Evolutionary conservation across 2,797 vertebrate genomes (phyloP).

Genomic region (Melanotaenia trifasciata): DNA sequence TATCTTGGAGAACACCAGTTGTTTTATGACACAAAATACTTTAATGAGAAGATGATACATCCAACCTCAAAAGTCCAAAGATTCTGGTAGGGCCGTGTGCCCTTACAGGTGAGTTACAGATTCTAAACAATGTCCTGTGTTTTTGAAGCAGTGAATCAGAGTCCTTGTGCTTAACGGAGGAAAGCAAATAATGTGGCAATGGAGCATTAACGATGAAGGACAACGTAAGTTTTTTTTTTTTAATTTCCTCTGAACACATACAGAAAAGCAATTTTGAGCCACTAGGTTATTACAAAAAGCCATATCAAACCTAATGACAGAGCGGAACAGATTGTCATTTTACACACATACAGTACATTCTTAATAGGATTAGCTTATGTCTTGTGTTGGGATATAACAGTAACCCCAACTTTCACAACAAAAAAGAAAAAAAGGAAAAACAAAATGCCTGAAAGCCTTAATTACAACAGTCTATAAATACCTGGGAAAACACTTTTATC

Average conservation of each 20-base stretch:
- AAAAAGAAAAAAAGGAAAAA: constrained; percentile 30
- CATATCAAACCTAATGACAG: constrained; percentile 71
- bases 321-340: constrained; percentile 78
- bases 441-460: constrained; percentile 61
- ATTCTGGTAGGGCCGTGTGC: constrained; percentile 60
- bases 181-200: constrained; percentile 47
- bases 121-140: constrained; percentile 57
- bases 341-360: constrained; percentile 83
- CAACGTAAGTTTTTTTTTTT: constrained; percentile 61
- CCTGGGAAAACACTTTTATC: constrained; percentile 38
- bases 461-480: constrained; percentile 57
- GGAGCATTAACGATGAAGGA: constrained; percentile 61
- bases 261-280: constrained; percentile 72
- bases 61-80: constrained; percentile 68
- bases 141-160: constrained; percentile 46
- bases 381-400: constrained; percentile 67
- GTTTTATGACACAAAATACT: constrained; percentile 75
- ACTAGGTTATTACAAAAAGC: constrained; percentile 76
- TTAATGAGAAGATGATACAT: constrained; percentile 82
- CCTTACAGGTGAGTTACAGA: constrained; percentile 69
- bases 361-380: constrained; percentile 81
- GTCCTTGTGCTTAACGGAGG: constrained; percentile 62
- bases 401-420: constrained; percentile 76
- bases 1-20: constrained; percentile 54
- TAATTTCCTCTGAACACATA: constrained; percentile 69